phyloP scores from a whole-genome alignment of 37 sponge, comb jelly and placozoan genomes.

The Beroe ovata region DNA sequence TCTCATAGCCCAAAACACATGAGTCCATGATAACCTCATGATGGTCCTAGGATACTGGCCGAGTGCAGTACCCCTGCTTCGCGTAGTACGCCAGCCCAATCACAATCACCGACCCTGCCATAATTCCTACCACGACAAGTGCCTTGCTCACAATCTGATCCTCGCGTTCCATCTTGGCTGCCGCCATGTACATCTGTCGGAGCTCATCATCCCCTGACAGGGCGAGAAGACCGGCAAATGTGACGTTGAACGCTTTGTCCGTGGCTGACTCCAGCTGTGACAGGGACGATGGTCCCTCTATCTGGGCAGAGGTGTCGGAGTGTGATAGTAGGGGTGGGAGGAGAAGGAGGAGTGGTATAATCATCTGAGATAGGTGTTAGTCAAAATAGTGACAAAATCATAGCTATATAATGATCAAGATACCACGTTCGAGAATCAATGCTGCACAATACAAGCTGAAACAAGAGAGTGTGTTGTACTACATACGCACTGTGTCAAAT shows the following conservation, averaged over 20 bases:
- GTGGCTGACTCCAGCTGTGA: not conserved
- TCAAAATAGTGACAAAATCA: too few species aligned
- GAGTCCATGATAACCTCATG: too few species aligned
- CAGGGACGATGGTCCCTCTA: not conserved
- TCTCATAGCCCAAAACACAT: too few species aligned
- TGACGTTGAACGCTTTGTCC: not conserved
- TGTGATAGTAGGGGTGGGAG: not conserved
- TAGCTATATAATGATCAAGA: too few species aligned
- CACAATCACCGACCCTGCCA: not conserved
- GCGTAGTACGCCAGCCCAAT: conserved; percentile 33
- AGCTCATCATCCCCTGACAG: not conserved
- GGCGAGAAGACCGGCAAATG: not conserved
- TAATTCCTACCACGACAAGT: not conserved
- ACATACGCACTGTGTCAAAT: too few species aligned
- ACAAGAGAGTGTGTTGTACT: too few species aligned
- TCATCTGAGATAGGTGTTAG: not conserved
- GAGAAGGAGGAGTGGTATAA: not conserved
- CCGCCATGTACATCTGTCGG: not conserved
- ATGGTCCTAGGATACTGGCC: not conserved
- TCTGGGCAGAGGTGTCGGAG: conserved; percentile 26
- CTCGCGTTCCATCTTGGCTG: not conserved
- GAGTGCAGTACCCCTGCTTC: conserved; percentile 25
- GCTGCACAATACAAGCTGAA: too few species aligned
- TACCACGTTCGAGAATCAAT: too few species aligned
- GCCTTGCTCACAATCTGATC: conserved; percentile 28